Conservation (phyloP, 2,888 invertebrate genomes). For the Euphydryas editha region DNA sequence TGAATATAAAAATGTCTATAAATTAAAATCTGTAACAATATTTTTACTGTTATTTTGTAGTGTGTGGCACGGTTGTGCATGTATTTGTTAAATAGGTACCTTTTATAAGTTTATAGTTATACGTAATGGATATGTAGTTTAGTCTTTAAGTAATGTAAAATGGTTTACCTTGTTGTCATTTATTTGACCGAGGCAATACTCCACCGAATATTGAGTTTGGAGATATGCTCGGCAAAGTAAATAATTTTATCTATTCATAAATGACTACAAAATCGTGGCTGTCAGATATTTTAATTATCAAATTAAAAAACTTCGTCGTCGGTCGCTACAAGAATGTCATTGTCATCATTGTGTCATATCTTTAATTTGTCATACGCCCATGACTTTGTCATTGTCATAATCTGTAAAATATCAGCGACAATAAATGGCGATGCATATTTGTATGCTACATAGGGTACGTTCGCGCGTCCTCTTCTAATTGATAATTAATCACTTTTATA, state of each 20-base stretch:
- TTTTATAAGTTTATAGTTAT: no score
- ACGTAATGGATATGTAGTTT: slow-evolving; percentile 2
- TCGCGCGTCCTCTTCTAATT: no score
- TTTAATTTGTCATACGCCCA: no score
- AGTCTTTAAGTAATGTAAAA: background rate
- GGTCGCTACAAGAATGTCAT: no score
- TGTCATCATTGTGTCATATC: no score
- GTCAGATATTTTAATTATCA: background rate
- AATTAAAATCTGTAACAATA: background rate
- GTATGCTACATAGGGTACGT: no score
- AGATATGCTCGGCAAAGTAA: background rate
- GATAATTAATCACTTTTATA: no score
- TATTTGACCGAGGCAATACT: background rate
- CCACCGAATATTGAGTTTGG: background rate
- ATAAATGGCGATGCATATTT: no score
- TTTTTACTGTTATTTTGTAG: background rate
- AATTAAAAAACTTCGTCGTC: no score
- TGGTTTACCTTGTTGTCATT: slow-evolving; percentile 6
- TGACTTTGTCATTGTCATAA: no score
- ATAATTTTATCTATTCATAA: background rate
- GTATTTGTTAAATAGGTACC: background rate
- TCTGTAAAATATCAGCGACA: no score
- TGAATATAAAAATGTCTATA: slow-evolving; percentile 4
- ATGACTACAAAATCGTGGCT: background rate
- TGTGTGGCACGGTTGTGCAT: background rate